A percentile compares a stretch with the other conserved stretches of the same genome.
These are phyloP conservation scores for Parapsyche elsis DNA, from an alignment of 1,140 invertebrate species.

Conservation along the genomic window DNA sequence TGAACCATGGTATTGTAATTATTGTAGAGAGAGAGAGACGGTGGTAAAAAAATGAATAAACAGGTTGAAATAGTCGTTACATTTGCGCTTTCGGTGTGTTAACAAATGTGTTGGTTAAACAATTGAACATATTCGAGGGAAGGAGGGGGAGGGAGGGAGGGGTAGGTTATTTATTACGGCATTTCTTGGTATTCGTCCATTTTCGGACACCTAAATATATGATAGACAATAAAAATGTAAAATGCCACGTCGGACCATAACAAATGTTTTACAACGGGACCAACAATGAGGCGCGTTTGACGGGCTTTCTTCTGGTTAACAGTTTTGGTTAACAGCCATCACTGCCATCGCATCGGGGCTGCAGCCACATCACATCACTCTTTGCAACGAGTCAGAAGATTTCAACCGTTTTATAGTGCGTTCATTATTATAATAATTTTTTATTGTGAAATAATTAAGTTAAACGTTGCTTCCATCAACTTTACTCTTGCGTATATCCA, in stretches of 20 bases:
- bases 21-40: no score
- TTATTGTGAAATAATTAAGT: no score
- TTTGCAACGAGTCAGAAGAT: neutral
- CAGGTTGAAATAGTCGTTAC: no score
- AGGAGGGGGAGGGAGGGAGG: slow-evolving; percentile 5
- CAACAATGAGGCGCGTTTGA: slow-evolving; percentile 28
- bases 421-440: neutral
- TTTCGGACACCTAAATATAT: slow-evolving; percentile 45
- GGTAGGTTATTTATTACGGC: neutral
- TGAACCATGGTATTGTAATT: no score
- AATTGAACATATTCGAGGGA: slow-evolving; percentile 27
- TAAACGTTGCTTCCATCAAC: no score
- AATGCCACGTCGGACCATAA: slow-evolving; percentile 32
- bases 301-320: slow-evolving; percentile 23
- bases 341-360: neutral
- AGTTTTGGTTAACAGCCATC: neutral
- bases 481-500: no score
- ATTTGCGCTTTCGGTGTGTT: no score
- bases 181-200: slow-evolving; percentile 42
- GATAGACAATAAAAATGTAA: slow-evolving; percentile 46
- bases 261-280: slow-evolving; percentile 41
- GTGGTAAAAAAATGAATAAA: no score
- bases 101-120: neutral
- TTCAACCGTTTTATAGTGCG: neutral
- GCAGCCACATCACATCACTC: neutral